Evolutionary conservation across 2,113 vertebrate species (phyloP).

Genomic region (Agelaius phoeniceus): DNA sequence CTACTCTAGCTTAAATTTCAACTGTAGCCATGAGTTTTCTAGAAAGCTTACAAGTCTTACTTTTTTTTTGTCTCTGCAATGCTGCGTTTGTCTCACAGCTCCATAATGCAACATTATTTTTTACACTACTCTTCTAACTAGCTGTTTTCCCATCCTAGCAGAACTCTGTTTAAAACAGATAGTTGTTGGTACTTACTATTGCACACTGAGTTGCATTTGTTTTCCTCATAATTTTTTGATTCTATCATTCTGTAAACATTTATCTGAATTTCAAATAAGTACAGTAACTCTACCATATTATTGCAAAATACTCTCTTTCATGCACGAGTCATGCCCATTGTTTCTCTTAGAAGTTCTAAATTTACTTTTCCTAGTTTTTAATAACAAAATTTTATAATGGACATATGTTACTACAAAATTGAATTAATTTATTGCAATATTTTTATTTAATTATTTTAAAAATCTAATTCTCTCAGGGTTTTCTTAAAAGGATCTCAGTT

Average conservation of each 20-base stretch:
- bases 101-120: neutral
- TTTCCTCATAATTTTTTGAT: neutral
- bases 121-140: neutral
- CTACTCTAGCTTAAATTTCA: neutral
- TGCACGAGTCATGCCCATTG: neutral
- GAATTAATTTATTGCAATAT: neutral
- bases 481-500: neutral
- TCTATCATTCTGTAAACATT: neutral
- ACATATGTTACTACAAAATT: neutral
- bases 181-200: neutral
- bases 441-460: neutral
- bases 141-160: neutral
- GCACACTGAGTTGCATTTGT: neutral
- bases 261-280: neutral
- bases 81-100: neutral
- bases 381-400: neutral
- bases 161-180: neutral
- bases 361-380: neutral
- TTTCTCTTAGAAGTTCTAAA: neutral
- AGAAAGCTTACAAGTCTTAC: neutral
- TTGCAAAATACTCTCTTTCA: neutral
- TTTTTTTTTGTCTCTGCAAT: neutral
- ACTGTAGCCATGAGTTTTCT: neutral
- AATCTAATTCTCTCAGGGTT: neutral
- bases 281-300: rapidly evolving